These are phyloP conservation scores for Panagrolaimus sp. DNA, from an alignment of 1,140 invertebrate genomes.

Conservation along the genomic window DNA sequence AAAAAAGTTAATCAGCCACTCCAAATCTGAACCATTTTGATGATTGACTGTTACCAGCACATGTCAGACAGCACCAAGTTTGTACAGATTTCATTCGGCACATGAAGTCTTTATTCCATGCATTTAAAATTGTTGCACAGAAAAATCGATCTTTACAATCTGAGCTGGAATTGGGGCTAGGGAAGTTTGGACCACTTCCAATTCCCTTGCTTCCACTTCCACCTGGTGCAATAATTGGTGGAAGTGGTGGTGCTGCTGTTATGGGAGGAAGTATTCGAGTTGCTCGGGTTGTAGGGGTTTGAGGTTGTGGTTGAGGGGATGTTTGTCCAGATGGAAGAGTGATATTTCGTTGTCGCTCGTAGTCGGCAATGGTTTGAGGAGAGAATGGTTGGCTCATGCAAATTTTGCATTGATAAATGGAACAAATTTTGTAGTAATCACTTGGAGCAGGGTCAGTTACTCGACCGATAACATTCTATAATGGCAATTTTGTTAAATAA, in stretches of 20 bases:
- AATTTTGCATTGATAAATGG: conserved; percentile 38
- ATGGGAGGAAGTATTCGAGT: neutral
- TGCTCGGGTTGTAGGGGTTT: neutral
- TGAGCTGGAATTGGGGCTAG: neutral
- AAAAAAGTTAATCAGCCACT: conserved; percentile 1
- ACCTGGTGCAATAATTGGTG: neutral
- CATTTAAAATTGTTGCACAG: conserved; percentile 10
- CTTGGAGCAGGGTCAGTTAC: conserved; percentile 43
- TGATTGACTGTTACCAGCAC: conserved; percentile 4
- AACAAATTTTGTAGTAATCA: conserved; percentile 51
- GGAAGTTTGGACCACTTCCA: too few relatives aligned
- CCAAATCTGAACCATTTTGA: neutral
- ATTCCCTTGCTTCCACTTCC: neutral
- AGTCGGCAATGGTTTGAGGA: neutral
- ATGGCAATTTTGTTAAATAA: too few relatives aligned
- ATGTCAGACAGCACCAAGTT: conserved; percentile 10
- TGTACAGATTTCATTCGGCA: conserved; percentile 2
- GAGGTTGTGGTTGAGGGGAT: neutral
- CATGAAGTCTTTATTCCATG: conserved; percentile 11
- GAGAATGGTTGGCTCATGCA: conserved; percentile 40
- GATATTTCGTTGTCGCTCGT: neutral
- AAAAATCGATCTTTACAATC: conserved; percentile 6
- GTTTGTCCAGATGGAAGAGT: too few relatives aligned
- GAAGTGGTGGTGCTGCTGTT: neutral
- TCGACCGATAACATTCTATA: conserved; percentile 50